phyloP scores from a whole-genome alignment of 92 coral and sea anemone species.

The Metridium senile region DNA sequence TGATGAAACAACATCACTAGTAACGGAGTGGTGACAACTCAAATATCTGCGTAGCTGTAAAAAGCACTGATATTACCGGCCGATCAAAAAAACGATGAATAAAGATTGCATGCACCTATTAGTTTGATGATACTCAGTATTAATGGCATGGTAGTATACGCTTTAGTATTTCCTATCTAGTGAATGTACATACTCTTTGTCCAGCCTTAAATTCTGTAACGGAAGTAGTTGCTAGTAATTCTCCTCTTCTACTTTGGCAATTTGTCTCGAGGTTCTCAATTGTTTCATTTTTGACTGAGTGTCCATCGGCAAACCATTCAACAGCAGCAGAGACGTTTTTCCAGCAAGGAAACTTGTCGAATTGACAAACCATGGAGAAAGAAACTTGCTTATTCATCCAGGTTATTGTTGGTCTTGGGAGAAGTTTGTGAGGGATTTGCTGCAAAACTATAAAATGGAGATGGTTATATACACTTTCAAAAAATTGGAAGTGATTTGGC shows the following conservation, averaged over 20 bases:
- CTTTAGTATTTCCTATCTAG: background rate
- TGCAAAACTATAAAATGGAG: no score
- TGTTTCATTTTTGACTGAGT: background rate
- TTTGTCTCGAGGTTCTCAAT: no score
- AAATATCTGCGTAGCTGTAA: no score
- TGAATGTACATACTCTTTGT: background rate
- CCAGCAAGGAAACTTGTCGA: slow-evolving; percentile 1
- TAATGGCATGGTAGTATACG: background rate
- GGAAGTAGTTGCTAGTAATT: no score
- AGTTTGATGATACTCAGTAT: background rate
- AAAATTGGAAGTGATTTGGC: no score
- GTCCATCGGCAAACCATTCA: slow-evolving; percentile 1
- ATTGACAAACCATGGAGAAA: background rate
- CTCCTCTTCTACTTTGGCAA: no score
- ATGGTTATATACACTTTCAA: no score
- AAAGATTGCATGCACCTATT: background rate
- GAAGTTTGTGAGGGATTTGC: no score
- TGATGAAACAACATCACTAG: no score
- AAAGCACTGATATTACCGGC: no score
- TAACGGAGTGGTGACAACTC: no score
- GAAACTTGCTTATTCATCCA: background rate
- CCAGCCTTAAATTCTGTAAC: background rate
- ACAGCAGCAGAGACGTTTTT: background rate
- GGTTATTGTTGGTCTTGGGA: no score
- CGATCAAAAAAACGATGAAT: background rate